phyloP scores from a whole-genome alignment of 1,140 invertebrate genomes.

The Polyergus mexicanus region DNA sequence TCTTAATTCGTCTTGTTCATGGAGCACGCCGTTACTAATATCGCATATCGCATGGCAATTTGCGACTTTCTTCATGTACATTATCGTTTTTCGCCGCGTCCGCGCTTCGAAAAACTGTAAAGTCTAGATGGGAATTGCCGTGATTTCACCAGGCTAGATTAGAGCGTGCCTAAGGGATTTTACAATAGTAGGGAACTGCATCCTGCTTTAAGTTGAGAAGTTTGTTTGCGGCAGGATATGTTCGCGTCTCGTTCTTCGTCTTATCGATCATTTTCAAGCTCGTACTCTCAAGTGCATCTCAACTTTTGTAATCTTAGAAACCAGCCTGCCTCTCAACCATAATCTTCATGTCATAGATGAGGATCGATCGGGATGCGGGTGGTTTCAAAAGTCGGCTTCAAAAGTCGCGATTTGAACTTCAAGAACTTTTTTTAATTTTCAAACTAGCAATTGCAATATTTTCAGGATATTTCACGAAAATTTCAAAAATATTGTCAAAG shows the following conservation, averaged over 20 bases:
- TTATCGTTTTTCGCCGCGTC: slow-evolving; percentile 14
- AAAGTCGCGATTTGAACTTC: slow-evolving; percentile 37
- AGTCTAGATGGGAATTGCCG: slow-evolving; percentile 5
- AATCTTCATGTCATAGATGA: slow-evolving; percentile 24
- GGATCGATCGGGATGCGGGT: not conserved
- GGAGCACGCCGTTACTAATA: not conserved
- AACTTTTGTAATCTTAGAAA: slow-evolving; percentile 55
- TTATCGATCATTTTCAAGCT: slow-evolving; percentile 47
- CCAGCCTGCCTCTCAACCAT: not conserved
- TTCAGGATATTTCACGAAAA: not conserved
- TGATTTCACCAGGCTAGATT: slow-evolving; percentile 24
- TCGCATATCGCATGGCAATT: not conserved
- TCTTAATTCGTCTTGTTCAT: slow-evolving; percentile 43
- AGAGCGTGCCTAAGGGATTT: not conserved
- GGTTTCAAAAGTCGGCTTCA: slow-evolving; percentile 14
- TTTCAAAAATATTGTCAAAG: slow-evolving; percentile 21
- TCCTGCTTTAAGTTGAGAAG: slow-evolving; percentile 8
- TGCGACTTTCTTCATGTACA: slow-evolving; percentile 29
- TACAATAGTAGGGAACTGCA: not conserved
- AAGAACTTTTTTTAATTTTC: not conserved
- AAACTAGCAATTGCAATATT: not conserved
- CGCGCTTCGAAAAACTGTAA: slow-evolving; percentile 5
- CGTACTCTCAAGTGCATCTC: slow-evolving; percentile 40
- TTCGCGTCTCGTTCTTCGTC: slow-evolving; percentile 5
- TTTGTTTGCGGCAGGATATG: slow-evolving; percentile 13